Percentiles rank a stretch among this genome's conserved stretches.
Evolutionary conservation across 1,140 invertebrate species (phyloP).

Genomic region (Apis cerana): DNA sequence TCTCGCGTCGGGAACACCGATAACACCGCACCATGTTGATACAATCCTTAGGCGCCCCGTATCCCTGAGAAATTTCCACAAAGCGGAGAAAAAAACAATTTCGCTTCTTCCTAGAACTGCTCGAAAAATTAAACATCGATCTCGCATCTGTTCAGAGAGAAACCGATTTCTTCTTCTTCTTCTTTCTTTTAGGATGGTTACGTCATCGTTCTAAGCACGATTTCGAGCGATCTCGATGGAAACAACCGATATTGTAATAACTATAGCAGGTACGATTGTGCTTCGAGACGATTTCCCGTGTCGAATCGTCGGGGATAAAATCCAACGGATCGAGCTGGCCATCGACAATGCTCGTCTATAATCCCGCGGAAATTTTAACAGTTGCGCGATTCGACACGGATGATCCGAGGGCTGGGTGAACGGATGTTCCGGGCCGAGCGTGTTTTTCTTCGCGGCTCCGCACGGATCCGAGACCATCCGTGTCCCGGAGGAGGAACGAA

Average conservation of each 20-base stretch:
- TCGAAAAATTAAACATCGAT: not conserved
- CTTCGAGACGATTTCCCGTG: conserved; percentile 10
- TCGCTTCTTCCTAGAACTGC: not conserved
- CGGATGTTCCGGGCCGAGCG: not conserved
- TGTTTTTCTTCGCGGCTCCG: conserved; percentile 37
- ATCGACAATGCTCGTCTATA: conserved; percentile 32
- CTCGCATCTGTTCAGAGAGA: too few relatives aligned
- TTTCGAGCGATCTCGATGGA: not conserved
- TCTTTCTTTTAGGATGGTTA: not conserved
- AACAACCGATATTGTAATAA: not conserved
- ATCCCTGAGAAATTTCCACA: conserved; percentile 42
- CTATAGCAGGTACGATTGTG: not conserved
- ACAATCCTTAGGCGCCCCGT: conserved; percentile 31
- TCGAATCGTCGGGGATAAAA: not conserved
- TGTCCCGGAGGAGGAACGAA: not conserved
- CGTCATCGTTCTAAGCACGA: not conserved
- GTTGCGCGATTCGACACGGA: conserved; percentile 37
- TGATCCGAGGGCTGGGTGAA: not conserved
- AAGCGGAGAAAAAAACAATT: conserved; percentile 6
- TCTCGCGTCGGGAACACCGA: conserved; percentile 31
- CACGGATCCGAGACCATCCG: not conserved
- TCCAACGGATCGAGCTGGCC: not conserved
- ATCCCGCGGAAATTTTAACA: conserved; percentile 44
- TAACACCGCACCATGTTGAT: conserved; percentile 23
- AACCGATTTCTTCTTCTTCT: too few relatives aligned